These are phyloP conservation scores for Amblyjoppa fuscipennis DNA, from an alignment of 2,888 invertebrate genomes.

Conservation along the genomic window DNA sequence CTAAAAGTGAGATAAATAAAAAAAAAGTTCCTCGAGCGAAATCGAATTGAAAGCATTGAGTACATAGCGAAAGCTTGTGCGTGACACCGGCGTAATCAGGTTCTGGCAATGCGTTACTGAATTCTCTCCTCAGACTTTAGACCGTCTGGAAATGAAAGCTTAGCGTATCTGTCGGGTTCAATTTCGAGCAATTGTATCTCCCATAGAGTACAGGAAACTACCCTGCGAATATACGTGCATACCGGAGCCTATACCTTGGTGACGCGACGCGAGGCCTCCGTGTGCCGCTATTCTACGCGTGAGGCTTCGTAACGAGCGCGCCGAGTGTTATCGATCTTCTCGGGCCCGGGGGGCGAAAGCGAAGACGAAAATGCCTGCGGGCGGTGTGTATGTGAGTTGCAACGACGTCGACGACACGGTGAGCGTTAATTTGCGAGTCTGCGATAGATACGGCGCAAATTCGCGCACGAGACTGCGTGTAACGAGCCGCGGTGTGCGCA, in stretches of 20 bases:
- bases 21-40: not conserved
- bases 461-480: slow-evolving; percentile 34
- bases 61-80: not conserved
- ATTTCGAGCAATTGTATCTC: slow-evolving; percentile 78
- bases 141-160: not conserved
- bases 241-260: slow-evolving; percentile 23
- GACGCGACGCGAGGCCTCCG: slow-evolving; percentile 44
- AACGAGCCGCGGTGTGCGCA: slow-evolving; percentile 48
- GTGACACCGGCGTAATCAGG: slow-evolving; percentile 49
- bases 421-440: slow-evolving; percentile 65
- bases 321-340: slow-evolving; percentile 68
- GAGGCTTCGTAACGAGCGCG: slow-evolving; percentile 66
- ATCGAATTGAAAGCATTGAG: slow-evolving; percentile 39
- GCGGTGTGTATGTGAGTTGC: slow-evolving; percentile 15
- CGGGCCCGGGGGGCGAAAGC: slow-evolving; percentile 14
- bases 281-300: slow-evolving; percentile 49
- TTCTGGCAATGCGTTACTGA: slow-evolving; percentile 21
- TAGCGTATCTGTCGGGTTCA: slow-evolving; percentile 73
- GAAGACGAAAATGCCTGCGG: slow-evolving; percentile 32
- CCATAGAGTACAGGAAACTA: slow-evolving; percentile 6
- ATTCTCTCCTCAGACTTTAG: slow-evolving; percentile 18
- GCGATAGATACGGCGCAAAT: slow-evolving; percentile 60
- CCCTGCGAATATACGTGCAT: slow-evolving; percentile 13
- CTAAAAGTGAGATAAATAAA: not conserved
- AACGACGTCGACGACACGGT: slow-evolving; percentile 55